These are phyloP conservation scores for Acanthacorydalis orientalis DNA, from an alignment of 2,888 invertebrate species.

Conservation along the genomic window DNA sequence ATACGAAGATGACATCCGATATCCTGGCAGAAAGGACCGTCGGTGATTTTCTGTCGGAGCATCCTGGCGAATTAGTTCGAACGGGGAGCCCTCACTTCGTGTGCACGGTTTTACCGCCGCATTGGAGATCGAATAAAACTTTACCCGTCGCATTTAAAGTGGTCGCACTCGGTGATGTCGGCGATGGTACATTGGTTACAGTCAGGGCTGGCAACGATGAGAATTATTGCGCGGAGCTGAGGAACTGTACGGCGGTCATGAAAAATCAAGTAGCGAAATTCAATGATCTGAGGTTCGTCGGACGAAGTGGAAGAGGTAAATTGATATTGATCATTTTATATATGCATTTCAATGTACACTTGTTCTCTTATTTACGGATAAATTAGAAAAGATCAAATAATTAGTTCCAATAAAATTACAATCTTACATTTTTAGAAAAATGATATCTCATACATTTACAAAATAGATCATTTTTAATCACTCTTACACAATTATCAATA, in stretches of 20 bases:
- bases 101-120: conserved; percentile 80
- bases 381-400: no score
- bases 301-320: conserved; percentile 91
- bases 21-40: conserved; percentile 68
- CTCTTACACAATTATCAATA: no score
- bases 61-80: conserved; percentile 81
- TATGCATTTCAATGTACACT: no score
- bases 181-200: conserved; percentile 87
- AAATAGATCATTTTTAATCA: no score
- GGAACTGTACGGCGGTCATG: conserved; percentile 88
- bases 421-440: no score
- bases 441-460: no score
- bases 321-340: conserved; percentile 2
- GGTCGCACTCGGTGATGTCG: conserved; percentile 78
- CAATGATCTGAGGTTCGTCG: conserved; percentile 93
- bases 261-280: conserved; percentile 96
- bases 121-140: conserved; percentile 96
- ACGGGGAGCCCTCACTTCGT: conserved; percentile 93
- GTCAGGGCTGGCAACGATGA: conserved; percentile 94
- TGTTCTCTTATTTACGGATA: no score
- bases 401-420: no score
- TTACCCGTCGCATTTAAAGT: conserved; percentile 92
- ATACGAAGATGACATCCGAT: conserved; percentile 64
- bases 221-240: conserved; percentile 84
- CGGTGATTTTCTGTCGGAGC: conserved; percentile 72